Evolutionary conservation across 1,140 invertebrate genomes (phyloP).

Genomic region (Lamellibrachia luymesi): DNA sequence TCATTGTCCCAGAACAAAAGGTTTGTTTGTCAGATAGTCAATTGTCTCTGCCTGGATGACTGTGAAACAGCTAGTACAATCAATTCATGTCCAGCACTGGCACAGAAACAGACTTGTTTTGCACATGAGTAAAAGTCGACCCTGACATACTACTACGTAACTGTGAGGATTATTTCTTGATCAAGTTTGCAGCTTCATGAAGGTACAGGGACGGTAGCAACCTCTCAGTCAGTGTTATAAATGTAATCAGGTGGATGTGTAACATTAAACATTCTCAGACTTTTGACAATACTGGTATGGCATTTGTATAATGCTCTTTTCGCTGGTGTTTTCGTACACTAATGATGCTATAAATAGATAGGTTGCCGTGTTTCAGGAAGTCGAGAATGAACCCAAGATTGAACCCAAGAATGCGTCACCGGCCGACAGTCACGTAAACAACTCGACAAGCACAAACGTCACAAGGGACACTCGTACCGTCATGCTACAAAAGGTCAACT

Average conservation of each 20-base stretch:
- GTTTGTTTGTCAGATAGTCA: not conserved
- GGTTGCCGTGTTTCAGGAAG: not conserved
- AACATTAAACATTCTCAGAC: not conserved
- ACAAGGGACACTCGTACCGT: constrained; percentile 64
- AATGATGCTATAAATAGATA: not conserved
- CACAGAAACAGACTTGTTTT: too few species aligned
- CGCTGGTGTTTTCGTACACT: not conserved
- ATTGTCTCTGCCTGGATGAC: too few species aligned
- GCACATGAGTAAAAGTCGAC: too few species aligned
- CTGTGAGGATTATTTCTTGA: too few species aligned
- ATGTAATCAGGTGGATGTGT: not conserved
- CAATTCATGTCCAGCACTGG: too few species aligned
- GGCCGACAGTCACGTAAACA: constrained; percentile 6
- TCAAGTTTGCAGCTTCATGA: too few species aligned
- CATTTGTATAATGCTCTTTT: not conserved
- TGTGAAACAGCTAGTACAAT: too few species aligned
- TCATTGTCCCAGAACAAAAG: not conserved
- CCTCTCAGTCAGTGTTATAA: not conserved
- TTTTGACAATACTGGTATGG: not conserved
- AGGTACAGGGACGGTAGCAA: too few species aligned
- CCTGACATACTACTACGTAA: too few species aligned
- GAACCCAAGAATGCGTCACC: not conserved
- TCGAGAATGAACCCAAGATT: not conserved
- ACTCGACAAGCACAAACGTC: not conserved
- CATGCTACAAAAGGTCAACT: constrained; percentile 73